These are phyloP conservation scores for Actenoides lindsayi DNA, from an alignment of 2,113 vertebrate species.

Conservation along the genomic window DNA sequence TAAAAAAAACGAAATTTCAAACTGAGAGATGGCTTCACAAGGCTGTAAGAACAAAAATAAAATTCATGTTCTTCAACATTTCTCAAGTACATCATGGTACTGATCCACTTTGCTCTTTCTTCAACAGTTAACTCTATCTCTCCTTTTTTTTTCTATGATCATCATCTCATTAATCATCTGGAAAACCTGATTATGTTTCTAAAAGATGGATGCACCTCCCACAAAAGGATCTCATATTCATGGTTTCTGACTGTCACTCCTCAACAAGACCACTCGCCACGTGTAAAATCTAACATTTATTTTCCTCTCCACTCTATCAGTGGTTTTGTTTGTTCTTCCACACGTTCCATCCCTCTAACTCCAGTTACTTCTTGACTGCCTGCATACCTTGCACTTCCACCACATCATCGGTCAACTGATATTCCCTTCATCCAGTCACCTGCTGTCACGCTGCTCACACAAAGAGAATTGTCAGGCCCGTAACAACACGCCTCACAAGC, in stretches of 20 bases:
- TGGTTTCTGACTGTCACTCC: neutral
- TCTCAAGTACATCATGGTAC: neutral
- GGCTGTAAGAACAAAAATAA: neutral
- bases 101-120: neutral
- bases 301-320: neutral
- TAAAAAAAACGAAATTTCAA: neutral
- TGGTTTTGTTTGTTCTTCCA: neutral
- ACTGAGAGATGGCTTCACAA: neutral
- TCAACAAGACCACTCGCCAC: neutral
- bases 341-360: neutral
- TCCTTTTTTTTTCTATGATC: neutral
- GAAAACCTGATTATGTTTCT: neutral
- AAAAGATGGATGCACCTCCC: neutral
- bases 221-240: neutral
- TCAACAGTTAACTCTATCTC: neutral
- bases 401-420: neutral
- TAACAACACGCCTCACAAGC: neutral
- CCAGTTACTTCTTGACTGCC: neutral
- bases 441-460: neutral
- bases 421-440: slow-evolving; percentile 14
- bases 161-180: neutral
- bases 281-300: neutral
- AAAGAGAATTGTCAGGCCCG: slow-evolving; percentile 3
- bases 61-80: neutral
- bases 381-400: neutral